These are phyloP conservation scores for Datnioides undecimradiatus DNA, from an alignment of 2,113 vertebrate genomes.

Conservation along the genomic window DNA sequence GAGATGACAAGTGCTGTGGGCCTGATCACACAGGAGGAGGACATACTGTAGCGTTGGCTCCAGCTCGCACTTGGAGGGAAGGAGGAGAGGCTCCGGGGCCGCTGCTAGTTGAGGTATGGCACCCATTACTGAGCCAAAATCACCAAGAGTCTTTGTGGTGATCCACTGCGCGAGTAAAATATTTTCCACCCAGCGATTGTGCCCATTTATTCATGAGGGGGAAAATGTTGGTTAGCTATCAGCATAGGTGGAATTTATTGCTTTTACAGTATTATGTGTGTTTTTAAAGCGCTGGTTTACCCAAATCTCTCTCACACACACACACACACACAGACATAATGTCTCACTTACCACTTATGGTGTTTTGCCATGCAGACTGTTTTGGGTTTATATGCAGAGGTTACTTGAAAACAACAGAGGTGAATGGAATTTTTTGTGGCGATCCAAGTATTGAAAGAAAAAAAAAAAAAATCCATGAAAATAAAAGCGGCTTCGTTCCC, in stretches of 20 bases:
- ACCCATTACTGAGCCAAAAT: conserved; percentile 64
- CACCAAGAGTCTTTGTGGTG: conserved; percentile 63
- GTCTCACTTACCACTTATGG: conserved; percentile 2
- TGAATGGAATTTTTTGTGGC: not conserved
- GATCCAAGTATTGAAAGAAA: not conserved
- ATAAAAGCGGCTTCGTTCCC: too few species aligned
- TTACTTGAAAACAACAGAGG: not conserved
- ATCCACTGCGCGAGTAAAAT: conserved; percentile 56
- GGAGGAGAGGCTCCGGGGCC: conserved; percentile 9
- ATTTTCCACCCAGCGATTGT: conserved; percentile 65
- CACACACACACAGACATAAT: not conserved
- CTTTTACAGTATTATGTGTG: conserved; percentile 41
- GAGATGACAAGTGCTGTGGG: conserved; percentile 78
- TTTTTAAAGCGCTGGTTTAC: conserved; percentile 38
- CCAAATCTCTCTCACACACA: not conserved
- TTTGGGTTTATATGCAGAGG: not conserved
- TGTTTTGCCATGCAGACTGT: not conserved
- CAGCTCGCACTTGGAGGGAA: conserved; percentile 10
- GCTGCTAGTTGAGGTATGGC: conserved; percentile 51
- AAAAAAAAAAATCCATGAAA: not conserved
- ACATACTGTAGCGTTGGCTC: conserved; percentile 62
- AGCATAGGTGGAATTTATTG: conserved; percentile 51
- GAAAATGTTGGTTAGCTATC: conserved; percentile 47
- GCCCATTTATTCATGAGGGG: conserved; percentile 53
- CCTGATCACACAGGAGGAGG: conserved; percentile 62